Conservation (phyloP, 2,888 invertebrate genomes). For the Lasioglossum villosulum region DNA sequence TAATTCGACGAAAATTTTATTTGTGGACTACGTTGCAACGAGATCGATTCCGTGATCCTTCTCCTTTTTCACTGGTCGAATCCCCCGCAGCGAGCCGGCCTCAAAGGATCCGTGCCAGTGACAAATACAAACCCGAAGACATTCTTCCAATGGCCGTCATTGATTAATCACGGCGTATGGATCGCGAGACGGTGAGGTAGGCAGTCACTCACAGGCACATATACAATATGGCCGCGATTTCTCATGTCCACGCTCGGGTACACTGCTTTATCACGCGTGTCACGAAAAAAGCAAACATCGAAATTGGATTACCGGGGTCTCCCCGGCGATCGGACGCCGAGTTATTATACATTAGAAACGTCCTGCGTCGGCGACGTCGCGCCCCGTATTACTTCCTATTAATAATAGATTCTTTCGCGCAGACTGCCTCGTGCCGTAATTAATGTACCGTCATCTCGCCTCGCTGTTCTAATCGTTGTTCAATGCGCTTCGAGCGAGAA, state of each 20-base stretch:
- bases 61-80: conserved; percentile 46
- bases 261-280: conserved; percentile 54
- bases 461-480: conserved; percentile 39
- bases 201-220: conserved; percentile 62
- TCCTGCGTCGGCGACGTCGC: conserved; percentile 19
- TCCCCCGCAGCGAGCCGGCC: conserved; percentile 42
- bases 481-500: conserved; percentile 21
- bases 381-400: conserved; percentile 23
- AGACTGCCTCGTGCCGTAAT: conserved; percentile 19
- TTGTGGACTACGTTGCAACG: not conserved
- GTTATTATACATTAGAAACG: conserved; percentile 56
- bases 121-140: conserved; percentile 80
- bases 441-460: conserved; percentile 33
- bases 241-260: conserved; percentile 60
- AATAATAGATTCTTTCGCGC: conserved; percentile 41
- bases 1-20: not conserved
- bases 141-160: conserved; percentile 61
- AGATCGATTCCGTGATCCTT: conserved; percentile 38
- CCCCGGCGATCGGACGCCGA: conserved; percentile 19
- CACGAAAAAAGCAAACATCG: conserved; percentile 52
- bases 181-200: conserved; percentile 56
- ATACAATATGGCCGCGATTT: conserved; percentile 58
- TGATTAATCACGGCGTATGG: conserved; percentile 66
- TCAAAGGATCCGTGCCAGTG: conserved; percentile 78
- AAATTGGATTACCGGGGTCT: conserved; percentile 51